phyloP scores from a whole-genome alignment of 53 echinoderm and acorn worm genomes.

The Echinometra lucunter region DNA sequence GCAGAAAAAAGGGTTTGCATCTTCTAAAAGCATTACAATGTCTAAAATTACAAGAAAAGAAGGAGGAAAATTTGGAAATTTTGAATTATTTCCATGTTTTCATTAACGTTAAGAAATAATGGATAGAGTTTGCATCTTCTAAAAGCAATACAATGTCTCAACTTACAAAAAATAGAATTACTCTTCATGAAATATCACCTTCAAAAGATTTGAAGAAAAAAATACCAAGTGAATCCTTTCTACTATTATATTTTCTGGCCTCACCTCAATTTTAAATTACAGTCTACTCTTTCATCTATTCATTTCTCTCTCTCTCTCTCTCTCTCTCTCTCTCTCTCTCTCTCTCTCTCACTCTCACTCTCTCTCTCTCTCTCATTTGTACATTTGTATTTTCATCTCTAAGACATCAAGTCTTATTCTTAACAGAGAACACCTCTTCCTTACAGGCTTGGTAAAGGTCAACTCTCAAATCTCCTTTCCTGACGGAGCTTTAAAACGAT shows the following conservation, averaged over 20 bases:
- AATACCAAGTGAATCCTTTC: background rate
- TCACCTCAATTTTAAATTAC: background rate
- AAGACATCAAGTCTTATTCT: background rate
- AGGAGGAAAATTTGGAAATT: no score
- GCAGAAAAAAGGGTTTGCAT: no score
- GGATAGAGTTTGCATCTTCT: no score
- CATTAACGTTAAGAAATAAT: no score
- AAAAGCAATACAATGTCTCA: background rate
- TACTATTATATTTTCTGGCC: background rate
- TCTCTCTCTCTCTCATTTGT: background rate
- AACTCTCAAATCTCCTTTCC: background rate
- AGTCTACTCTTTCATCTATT: background rate
- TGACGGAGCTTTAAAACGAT: background rate
- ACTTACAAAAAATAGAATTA: no score
- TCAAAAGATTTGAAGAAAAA: background rate
- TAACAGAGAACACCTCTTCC: background rate
- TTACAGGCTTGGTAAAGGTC: slow-evolving; percentile 6
- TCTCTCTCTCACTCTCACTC: no score
- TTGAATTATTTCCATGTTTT: no score
- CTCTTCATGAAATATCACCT: background rate
- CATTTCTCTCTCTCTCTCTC: background rate
- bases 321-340: no score
- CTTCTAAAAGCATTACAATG: background rate
- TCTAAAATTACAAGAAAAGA: background rate
- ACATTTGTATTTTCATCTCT: background rate